These are phyloP conservation scores for Samia ricini DNA, from an alignment of 1,140 invertebrate genomes.

Conservation along the genomic window DNA sequence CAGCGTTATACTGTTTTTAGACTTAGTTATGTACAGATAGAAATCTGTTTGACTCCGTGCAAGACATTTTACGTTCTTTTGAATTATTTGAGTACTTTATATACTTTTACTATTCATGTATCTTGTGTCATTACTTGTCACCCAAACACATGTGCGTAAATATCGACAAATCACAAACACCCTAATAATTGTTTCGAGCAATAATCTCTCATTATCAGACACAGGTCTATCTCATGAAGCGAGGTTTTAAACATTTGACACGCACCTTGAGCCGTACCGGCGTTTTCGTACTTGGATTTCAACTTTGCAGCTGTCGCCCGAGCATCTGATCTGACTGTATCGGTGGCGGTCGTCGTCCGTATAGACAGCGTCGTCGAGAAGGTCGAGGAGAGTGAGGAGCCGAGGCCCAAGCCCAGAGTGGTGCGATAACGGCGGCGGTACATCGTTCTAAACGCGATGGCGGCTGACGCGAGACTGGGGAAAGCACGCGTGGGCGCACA, in stretches of 20 bases:
- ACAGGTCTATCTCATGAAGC: no score
- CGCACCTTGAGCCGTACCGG: slow-evolving; percentile 69
- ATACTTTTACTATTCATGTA: no score
- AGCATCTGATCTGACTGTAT: slow-evolving; percentile 63
- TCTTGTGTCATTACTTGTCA: no score
- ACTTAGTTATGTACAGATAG: no score
- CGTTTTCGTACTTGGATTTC: slow-evolving; percentile 69
- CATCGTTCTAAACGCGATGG: slow-evolving; percentile 41
- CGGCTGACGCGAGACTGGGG: slow-evolving; percentile 46
- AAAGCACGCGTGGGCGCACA: slow-evolving; percentile 43
- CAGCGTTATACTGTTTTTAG: no score
- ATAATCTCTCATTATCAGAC: no score
- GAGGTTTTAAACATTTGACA: not conserved
- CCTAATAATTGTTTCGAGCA: not conserved
- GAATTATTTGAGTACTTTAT: no score
- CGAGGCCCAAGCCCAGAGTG: slow-evolving; percentile 61
- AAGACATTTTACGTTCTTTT: no score
- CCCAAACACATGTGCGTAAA: not conserved
- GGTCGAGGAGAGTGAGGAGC: slow-evolving; percentile 59
- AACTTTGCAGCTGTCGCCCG: slow-evolving; percentile 67
- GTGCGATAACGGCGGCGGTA: slow-evolving; percentile 69
- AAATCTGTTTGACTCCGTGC: no score
- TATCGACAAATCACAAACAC: not conserved
- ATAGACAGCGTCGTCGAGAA: slow-evolving; percentile 67
- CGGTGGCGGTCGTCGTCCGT: slow-evolving; percentile 40